Evolutionary conservation across 2,888 invertebrate species (phyloP).

Genomic region (Glyphotaelius pellucidus): DNA sequence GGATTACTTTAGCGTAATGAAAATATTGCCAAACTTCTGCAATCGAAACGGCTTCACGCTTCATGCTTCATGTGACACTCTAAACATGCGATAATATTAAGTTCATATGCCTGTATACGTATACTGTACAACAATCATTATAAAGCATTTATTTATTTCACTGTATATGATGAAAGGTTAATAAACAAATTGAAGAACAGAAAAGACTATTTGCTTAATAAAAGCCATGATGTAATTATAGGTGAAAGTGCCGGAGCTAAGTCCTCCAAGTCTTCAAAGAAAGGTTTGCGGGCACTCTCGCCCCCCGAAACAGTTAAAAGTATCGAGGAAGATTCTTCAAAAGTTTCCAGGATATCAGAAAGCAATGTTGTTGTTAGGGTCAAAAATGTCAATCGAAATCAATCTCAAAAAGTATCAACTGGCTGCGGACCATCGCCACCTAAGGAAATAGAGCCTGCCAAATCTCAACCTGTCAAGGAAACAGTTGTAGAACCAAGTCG

Average conservation of each 20-base stretch:
- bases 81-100: neutral
- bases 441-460: conserved; percentile 70
- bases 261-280: conserved; percentile 47
- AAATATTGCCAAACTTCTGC: conserved; percentile 23
- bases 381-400: conserved; percentile 59
- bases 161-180: conserved; percentile 42
- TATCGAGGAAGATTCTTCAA: conserved; percentile 47
- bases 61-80: neutral
- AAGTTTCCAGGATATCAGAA: conserved; percentile 60
- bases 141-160: conserved; percentile 35
- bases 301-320: conserved; percentile 56
- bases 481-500: conserved; percentile 43
- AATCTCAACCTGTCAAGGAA: conserved; percentile 44
- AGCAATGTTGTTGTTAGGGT: conserved; percentile 60
- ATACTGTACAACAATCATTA: conserved; percentile 10
- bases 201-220: conserved; percentile 53
- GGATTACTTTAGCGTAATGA: conserved; percentile 20
- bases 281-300: conserved; percentile 45
- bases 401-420: conserved; percentile 74
- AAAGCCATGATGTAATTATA: conserved; percentile 62
- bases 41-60: neutral
- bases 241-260: conserved; percentile 61
- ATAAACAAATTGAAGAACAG: conserved; percentile 42
- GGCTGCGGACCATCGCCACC: conserved; percentile 82
- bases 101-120: neutral